phyloP scores from a whole-genome alignment of 23 tunicate species.

The Ascidia mentula region DNA sequence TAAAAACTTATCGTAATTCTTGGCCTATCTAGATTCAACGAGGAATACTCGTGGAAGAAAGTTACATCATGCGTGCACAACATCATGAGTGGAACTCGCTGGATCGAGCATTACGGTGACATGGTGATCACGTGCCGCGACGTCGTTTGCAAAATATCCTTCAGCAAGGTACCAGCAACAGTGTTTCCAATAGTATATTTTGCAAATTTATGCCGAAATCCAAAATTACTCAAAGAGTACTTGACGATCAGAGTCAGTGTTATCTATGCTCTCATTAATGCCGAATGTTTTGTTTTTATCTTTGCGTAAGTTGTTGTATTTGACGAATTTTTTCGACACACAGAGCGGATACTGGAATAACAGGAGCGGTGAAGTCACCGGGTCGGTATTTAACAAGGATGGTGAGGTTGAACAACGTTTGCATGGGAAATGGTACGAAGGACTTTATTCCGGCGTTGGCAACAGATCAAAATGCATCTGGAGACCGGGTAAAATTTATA shows the following conservation, averaged over 20 bases:
- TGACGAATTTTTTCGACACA: neutral
- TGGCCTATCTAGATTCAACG: constrained; percentile 49
- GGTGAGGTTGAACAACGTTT: constrained; percentile 48
- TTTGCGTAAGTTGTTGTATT: too few relatives aligned
- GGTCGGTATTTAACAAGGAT: constrained; percentile 39
- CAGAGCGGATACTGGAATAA: constrained; percentile 92
- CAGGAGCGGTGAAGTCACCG: constrained; percentile 76
- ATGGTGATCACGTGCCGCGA: constrained; percentile 54
- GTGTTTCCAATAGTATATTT: too few relatives aligned
- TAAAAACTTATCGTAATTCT: too few relatives aligned
- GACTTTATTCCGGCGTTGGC: constrained; percentile 37
- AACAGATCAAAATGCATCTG: constrained; percentile 52
- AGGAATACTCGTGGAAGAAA: constrained; percentile 76
- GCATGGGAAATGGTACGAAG: constrained; percentile 89
- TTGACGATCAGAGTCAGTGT: too few relatives aligned
- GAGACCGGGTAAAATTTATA: constrained; percentile 48
- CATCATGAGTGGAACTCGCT: constrained; percentile 74
- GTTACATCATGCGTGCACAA: constrained; percentile 95
- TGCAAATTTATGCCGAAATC: too few relatives aligned
- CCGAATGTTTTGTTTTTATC: too few relatives aligned
- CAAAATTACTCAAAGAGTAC: too few relatives aligned
- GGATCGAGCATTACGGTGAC: constrained; percentile 92
- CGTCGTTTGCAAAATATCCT: constrained; percentile 52
- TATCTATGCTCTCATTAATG: too few relatives aligned
- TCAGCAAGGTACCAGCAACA: constrained; percentile 81